Percentiles rank a stretch among this genome's conserved stretches.
Evolutionary conservation across 2,797 vertebrate genomes (phyloP).

Genomic region (Hyperoplus lanceolatus): DNA sequence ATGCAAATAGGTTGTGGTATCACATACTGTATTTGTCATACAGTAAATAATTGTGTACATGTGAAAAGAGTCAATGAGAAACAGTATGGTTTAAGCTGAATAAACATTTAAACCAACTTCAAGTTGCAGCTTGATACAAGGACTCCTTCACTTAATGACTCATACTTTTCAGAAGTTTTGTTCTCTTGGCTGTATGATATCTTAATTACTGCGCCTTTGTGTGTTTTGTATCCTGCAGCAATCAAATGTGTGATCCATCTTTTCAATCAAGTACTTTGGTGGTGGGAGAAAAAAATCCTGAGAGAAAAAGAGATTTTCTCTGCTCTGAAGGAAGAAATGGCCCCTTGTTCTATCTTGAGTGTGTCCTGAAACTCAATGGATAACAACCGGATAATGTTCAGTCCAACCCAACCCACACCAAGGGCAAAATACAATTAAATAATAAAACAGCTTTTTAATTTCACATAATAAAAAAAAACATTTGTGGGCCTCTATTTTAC

Average conservation of each 20-base stretch:
- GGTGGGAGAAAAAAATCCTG: constrained; percentile 28
- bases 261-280: constrained; percentile 17
- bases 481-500: constrained; percentile 25
- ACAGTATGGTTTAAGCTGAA: not conserved
- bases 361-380: constrained; percentile 57
- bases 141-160: not conserved
- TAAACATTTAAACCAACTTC: not conserved
- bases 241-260: constrained; percentile 18
- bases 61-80: not conserved
- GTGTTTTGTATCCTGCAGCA: constrained; percentile 30
- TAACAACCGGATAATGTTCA: constrained; percentile 50
- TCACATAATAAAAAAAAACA: constrained; percentile 38
- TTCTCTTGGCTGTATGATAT: constrained; percentile 4
- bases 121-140: not conserved
- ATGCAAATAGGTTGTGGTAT: not conserved
- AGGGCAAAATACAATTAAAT: constrained; percentile 23
- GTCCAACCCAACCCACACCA: constrained; percentile 13
- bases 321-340: constrained; percentile 50
- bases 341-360: constrained; percentile 29
- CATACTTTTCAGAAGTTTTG: constrained; percentile 7
- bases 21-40: not conserved
- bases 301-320: constrained; percentile 32
- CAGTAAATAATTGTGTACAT: not conserved
- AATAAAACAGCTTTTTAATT: constrained; percentile 43
- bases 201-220: constrained; percentile 25